Conservation (phyloP, 2,113 vertebrate species). For the Astur gentilis region DNA sequence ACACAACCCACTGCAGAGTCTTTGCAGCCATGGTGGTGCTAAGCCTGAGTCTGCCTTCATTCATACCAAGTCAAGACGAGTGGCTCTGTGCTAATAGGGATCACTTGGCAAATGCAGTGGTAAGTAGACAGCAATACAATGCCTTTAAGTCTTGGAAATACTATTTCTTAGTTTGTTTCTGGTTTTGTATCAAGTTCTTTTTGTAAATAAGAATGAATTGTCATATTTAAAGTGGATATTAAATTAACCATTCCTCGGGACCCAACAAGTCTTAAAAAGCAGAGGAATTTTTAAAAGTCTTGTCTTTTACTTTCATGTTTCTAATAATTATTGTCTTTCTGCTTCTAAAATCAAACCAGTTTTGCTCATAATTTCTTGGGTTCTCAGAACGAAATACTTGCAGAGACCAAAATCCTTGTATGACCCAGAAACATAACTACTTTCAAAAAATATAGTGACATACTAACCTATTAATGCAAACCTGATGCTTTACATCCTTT, state of each 20-base stretch:
- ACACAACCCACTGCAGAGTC: not conserved
- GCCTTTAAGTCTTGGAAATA: not conserved
- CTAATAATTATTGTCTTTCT: not conserved
- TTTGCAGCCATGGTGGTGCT: not conserved
- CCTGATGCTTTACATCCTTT: not conserved
- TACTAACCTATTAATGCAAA: slow-evolving; percentile 5
- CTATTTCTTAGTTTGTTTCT: not conserved
- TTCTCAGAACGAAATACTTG: not conserved
- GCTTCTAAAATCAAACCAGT: not conserved
- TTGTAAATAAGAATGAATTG: not conserved
- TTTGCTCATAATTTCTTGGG: not conserved
- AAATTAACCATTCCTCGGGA: not conserved
- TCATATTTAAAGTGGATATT: not conserved
- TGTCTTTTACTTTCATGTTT: not conserved
- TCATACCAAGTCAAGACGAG: not conserved
- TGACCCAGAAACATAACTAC: slow-evolving; percentile 22
- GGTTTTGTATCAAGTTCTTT: not conserved
- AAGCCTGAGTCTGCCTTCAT: not conserved
- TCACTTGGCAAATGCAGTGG: not conserved
- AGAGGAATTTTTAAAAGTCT: not conserved
- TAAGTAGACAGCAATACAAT: not conserved
- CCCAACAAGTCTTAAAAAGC: not conserved
- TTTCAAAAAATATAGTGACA: not conserved
- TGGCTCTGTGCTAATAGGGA: not conserved
- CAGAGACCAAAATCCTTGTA: not conserved